phyloP scores from a whole-genome alignment of 2,888 invertebrate species.

The Cordilura impudica region DNA sequence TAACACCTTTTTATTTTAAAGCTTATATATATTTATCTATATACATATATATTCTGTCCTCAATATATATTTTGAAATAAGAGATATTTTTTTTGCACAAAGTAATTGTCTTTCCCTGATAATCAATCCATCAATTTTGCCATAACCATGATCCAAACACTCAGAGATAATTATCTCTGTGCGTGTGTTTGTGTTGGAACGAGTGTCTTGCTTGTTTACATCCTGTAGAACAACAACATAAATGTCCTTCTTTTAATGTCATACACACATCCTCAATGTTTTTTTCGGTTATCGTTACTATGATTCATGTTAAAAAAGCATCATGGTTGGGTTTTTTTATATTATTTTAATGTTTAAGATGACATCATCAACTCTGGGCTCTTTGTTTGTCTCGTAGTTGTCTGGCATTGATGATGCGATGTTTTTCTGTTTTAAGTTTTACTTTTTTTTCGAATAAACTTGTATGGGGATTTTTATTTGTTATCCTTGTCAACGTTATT shows the following conservation, averaged over 20 bases:
- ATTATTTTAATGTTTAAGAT: too few species aligned
- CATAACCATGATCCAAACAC: too few species aligned
- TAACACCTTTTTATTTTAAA: too few species aligned
- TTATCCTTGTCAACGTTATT: neutral
- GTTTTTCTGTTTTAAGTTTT: too few species aligned
- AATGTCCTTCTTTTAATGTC: conserved; percentile 11
- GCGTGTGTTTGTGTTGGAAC: neutral
- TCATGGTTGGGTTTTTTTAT: conserved; percentile 9
- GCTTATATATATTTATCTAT: too few species aligned
- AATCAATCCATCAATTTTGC: neutral
- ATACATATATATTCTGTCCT: too few species aligned
- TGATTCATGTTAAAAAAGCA: conserved; percentile 28
- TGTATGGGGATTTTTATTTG: neutral
- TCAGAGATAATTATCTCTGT: neutral
- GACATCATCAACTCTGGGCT: conserved; percentile 29
- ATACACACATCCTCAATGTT: neutral
- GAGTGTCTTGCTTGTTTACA: neutral
- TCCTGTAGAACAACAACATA: neutral
- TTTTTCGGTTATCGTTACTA: neutral
- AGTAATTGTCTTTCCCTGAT: neutral
- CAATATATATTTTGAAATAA: too few species aligned
- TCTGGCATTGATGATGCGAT: neutral
- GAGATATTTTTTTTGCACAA: too few species aligned
- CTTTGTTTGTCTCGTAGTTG: neutral
- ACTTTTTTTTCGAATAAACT: too few species aligned